Base-by-base conservation (phyloP, 1,140 invertebrate species). In the Rhyzopertha dominica region DNA sequence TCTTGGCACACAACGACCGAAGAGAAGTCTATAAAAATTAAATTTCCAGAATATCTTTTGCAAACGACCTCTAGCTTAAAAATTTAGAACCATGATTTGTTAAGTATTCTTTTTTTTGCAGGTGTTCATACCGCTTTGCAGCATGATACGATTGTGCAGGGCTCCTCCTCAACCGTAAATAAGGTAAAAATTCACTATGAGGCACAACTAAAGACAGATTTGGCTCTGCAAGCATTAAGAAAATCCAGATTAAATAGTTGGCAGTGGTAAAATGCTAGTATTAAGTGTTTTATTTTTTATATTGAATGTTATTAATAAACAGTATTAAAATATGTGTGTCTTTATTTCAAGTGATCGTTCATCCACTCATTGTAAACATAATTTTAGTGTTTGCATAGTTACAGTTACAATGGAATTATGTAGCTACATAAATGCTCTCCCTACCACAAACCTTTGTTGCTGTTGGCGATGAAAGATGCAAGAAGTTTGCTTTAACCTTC, bases 91-190 rank as follows among this genome's bases (percentile, higher is more conserved):
- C 13, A 10, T 25, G n/a, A 13, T 41, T 24, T 8, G 14, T 28
- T 2, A 3, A 14, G 10, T 13, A 14, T 5, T 18, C 19, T 2
- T 36, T 12, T 16, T 30, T 26, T 43, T 49, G 25, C 67, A 42
- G 65, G 69, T 41, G 73, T 78, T 28, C 74, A 76, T 47, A 74
- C 67, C 59, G 75, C 74, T 12, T 65, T 78, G 31, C 68, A 77
- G 43, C 76, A 78, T 59, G 76, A 78, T 62, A 66, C 74, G 4
- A 65, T 78, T 38, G 72, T 76, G 9, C 69, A 70, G 28, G 68
- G 70, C 56, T 68, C 68, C 56, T 68, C 68, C 48, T 68, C 70
- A 53, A 49, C 44, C 20, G 26, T 49, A 35, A 62, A 70, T 45
- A 70, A 60, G 58, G 64, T 77, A 25, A 73, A 70, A 66, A 67